Percentiles rank a stretch among this genome's conserved stretches.
These are phyloP conservation scores for Dipus sagitta DNA, from an alignment of 2,797 vertebrate genomes.

Conservation along the genomic window DNA sequence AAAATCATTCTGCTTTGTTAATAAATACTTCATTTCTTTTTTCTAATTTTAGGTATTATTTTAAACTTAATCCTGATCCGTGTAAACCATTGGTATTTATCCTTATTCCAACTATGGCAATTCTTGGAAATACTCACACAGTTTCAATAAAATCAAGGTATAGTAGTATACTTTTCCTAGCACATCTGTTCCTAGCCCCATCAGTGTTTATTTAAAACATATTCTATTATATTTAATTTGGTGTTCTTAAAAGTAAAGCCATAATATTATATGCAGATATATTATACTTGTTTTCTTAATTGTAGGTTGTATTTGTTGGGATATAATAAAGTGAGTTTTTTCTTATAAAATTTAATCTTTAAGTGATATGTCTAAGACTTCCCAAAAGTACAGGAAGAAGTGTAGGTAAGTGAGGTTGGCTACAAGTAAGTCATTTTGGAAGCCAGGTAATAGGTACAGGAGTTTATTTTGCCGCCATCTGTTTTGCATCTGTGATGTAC, in stretches of 20 bases:
- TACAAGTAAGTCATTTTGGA: conserved; percentile 8
- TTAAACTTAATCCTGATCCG: conserved; percentile 94
- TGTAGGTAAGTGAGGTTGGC: background rate
- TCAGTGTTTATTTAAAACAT: conserved; percentile 14
- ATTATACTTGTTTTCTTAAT: conserved; percentile 66
- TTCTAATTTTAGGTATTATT: conserved; percentile 89
- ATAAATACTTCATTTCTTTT: background rate
- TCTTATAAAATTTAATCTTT: conserved; percentile 32
- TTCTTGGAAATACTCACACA: conserved; percentile 94
- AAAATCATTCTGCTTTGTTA: conserved; percentile 39
- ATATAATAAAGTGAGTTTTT: conserved; percentile 19
- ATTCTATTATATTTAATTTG: conserved; percentile 14
- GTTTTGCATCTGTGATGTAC: background rate
- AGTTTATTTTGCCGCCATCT: background rate
- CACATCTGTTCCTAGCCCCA: background rate
- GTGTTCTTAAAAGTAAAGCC: conserved; percentile 50
- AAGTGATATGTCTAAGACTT: conserved; percentile 23
- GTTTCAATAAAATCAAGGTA: conserved; percentile 93
- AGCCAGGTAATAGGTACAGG: background rate
- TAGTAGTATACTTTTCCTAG: conserved; percentile 54
- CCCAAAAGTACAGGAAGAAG: background rate
- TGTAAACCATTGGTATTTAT: conserved; percentile 92
- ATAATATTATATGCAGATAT: background rate
- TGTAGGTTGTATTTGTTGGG: conserved; percentile 30
- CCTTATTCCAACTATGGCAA: conserved; percentile 88